Base-by-base conservation (phyloP, 2,113 vertebrate species). In the Montifringilla adamsi region DNA sequence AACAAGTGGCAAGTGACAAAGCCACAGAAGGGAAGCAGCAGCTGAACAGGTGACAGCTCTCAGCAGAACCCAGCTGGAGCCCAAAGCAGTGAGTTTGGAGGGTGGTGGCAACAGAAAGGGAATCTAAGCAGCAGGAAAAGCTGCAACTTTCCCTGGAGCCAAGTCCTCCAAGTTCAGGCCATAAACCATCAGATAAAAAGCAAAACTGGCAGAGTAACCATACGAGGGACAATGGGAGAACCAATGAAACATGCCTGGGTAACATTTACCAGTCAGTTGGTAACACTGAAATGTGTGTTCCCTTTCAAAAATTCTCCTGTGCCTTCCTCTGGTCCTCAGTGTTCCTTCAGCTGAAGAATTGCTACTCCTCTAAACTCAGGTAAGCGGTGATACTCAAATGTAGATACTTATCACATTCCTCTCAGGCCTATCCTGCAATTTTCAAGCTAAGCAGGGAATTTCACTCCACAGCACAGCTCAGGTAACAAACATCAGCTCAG, bases 31-130 rank as follows among this genome's bases (percentile, higher is more conserved):
- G 23, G 39, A 43, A 75, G 75, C 59, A 79, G 75, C 63, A 83
- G 76, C 83, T 64, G 52, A 95, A 52, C n/a, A 92, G 76, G 86
- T 84, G 79, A 68, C 87, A 88, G 52, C 35, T 50, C 75, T 43
- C 14, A 31, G 87, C 75, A 73, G 58, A 73, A 9, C 59, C 31
- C 84, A 68, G 62, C 81, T 80, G 87, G 78, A 90, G 60, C 39
- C 1, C 1, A 75, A 7, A 0, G 1, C 60, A 52, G 44, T 4
- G 22, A 53, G 26, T 18, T 24, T 17, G 10, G 50, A 82, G n/a
- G 2, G 49, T 17, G 33, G 44, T 12, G 35, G 59, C 30, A 58
- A 58, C 66, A 73, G 39, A 37, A 35, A 87, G 74, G 7, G 18
- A 59, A 52, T 50, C 41, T 7, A 46, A 39, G 28, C n/a, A 73